Evolutionary conservation across 2,888 invertebrate species (phyloP), one percentile per base, ranked within the genome.

Genomic region (Trichacis sp.): DNA sequence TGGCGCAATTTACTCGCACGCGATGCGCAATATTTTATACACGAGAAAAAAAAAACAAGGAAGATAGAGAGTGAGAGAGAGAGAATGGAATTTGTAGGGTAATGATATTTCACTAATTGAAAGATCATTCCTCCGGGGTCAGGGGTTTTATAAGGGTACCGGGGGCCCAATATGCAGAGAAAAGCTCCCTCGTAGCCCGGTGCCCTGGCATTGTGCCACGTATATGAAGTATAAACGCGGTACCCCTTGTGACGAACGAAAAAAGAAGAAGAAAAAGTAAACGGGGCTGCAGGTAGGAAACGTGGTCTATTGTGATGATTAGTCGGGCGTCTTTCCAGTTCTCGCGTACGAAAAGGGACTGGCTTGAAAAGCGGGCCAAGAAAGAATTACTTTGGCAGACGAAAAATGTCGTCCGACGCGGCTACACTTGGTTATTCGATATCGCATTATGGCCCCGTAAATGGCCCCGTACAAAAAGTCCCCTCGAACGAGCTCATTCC

Each of bases 251-350:
- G n/a, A n/a, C n/a, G n/a, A n/a, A n/a, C n/a, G n/a, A n/a, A n/a
- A n/a, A n/a, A n/a, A n/a, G n/a, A n/a, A n/a, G 9, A 33, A n/a
- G n/a, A n/a, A 12, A 4, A 15, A 15, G 8, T 15, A 1, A 14
- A 12, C 1, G 40, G n/a, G 9, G 15, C 40, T 15, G 15, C 40
- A 52, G 59, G 52, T 53, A 47, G 53, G 53, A 59, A 53, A 42
- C 33, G 52, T 40, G 47, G 54, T 52, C 59, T 55, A 56, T 59
- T 65, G 61, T 62, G 50, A 59, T 59, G 54, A 62, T 52, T 59
- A 58, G 62, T 40, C 54, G 53, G 59, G 58, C 61, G 66, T 58
- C 54, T 66, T 54, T 55, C 57, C 52, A 53, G 62, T 59, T 54
- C 49, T 30, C 43, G 59, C 47, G 15, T 6, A n/a, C 4, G 33